Conservation (phyloP, 2,797 vertebrate species). For the Anas capensis region DNA sequence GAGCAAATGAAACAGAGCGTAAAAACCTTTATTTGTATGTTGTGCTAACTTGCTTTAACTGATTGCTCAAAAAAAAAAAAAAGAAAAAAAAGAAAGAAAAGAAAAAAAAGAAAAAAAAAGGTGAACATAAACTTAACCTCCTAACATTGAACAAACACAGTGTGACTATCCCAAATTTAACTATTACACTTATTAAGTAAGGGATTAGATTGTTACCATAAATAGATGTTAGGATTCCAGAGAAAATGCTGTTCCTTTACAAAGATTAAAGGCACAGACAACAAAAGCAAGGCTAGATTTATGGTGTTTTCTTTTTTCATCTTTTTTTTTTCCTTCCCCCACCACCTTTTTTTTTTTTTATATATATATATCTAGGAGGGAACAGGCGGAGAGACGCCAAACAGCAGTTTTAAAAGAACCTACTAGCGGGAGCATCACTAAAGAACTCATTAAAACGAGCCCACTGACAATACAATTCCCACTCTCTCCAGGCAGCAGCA, state of each 20-base stretch:
- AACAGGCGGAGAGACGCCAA: neutral
- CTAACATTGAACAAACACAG: neutral
- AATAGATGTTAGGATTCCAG: neutral
- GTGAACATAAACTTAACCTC: neutral
- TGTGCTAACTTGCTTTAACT: neutral
- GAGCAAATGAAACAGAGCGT: neutral
- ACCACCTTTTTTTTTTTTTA: neutral
- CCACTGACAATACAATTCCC: neutral
- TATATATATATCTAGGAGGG: neutral
- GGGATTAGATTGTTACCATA: neutral
- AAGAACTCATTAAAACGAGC: neutral
- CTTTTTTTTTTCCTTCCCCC: too few relatives aligned
- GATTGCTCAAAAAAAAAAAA: neutral
- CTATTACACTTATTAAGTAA: neutral
- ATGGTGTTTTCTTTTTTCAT: fast-evolving
- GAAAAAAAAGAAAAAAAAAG: too few relatives aligned
- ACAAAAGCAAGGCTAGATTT: neutral
- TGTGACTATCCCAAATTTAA: neutral
- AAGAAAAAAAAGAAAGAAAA: neutral
- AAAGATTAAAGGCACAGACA: neutral
- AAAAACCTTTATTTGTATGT: neutral
- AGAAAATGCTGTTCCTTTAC: neutral
- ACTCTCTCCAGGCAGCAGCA: neutral
- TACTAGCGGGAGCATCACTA: neutral
- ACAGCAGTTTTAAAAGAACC: neutral